Percentiles rank a stretch among this genome's conserved stretches.
Evolutionary conservation across 2,797 vertebrate species (phyloP).

Genomic region (Periophthalmus magnuspinnatus): DNA sequence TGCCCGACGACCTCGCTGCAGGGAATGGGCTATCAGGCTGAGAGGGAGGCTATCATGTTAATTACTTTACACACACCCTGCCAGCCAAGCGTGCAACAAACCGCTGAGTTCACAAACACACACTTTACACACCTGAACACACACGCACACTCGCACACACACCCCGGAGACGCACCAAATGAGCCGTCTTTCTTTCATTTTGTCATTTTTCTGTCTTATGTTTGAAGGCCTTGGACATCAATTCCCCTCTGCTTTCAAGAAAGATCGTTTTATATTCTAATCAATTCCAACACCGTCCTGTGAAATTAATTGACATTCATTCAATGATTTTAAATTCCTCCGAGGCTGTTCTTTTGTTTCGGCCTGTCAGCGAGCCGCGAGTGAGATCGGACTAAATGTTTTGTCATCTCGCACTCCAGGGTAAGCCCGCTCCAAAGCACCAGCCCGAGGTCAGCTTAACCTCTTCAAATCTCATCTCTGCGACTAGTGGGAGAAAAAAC

Average conservation of each 20-base stretch:
- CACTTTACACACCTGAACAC: slow-evolving; percentile 28
- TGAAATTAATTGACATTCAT: slow-evolving; percentile 80
- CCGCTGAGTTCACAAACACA: slow-evolving; percentile 54
- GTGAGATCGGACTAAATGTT: slow-evolving; percentile 76
- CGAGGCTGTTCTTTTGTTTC: slow-evolving; percentile 74
- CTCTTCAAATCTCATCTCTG: slow-evolving; percentile 51
- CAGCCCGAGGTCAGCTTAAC: slow-evolving; percentile 73
- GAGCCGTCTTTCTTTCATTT: slow-evolving; percentile 68
- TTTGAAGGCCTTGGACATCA: slow-evolving; percentile 78
- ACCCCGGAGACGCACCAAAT: slow-evolving; percentile 23
- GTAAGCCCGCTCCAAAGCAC: slow-evolving; percentile 63
- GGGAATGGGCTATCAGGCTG: slow-evolving; percentile 76
- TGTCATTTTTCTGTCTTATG: slow-evolving; percentile 67
- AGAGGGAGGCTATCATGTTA: slow-evolving; percentile 78
- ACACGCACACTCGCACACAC: not conserved
- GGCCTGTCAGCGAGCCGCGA: slow-evolving; percentile 74
- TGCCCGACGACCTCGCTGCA: slow-evolving; percentile 77
- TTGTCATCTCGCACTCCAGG: slow-evolving; percentile 76
- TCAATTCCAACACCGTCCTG: slow-evolving; percentile 75
- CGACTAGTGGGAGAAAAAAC: slow-evolving; percentile 16
- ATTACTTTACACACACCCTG: slow-evolving; percentile 77
- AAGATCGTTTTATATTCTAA: slow-evolving; percentile 81
- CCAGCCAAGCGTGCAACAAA: slow-evolving; percentile 70
- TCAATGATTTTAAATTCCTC: slow-evolving; percentile 75
- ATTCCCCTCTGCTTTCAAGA: slow-evolving; percentile 78